Percentiles rank a stretch among this genome's conserved stretches.
Conservation (phyloP, 2,797 vertebrate species). For the Catostomus latipinnis region DNA sequence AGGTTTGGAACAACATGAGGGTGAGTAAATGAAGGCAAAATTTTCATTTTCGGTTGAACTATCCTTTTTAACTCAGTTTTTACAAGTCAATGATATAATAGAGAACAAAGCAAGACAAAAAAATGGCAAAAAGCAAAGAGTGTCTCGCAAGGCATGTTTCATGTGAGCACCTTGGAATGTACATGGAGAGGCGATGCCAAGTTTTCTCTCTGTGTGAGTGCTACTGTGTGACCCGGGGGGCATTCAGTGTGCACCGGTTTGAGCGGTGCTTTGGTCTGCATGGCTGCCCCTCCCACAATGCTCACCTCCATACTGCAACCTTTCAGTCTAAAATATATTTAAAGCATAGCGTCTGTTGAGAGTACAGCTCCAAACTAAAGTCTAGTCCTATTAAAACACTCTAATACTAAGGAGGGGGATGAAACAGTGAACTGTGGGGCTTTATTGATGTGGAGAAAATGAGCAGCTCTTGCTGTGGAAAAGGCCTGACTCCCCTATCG, state of each 20-base stretch:
- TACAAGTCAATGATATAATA: neutral
- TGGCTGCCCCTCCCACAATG: slow-evolving; percentile 55
- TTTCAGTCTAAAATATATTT: slow-evolving; percentile 62
- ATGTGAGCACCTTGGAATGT: slow-evolving; percentile 71
- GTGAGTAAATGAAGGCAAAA: no score
- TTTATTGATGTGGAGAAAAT: slow-evolving; percentile 80
- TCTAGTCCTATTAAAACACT: slow-evolving; percentile 62
- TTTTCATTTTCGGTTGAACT: no score
- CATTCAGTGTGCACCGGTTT: slow-evolving; percentile 36
- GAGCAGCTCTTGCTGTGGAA: slow-evolving; percentile 64
- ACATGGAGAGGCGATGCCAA: slow-evolving; percentile 70
- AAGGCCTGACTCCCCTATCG: slow-evolving; percentile 72
- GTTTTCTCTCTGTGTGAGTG: slow-evolving; percentile 50
- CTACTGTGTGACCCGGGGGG: slow-evolving; percentile 45
- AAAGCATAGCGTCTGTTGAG: slow-evolving; percentile 52
- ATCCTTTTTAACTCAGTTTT: no score
- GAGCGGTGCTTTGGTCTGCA: slow-evolving; percentile 54
- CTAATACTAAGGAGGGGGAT: slow-evolving; percentile 69
- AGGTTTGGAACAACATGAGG: no score
- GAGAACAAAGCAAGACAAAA: slow-evolving; percentile 44
- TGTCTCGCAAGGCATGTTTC: slow-evolving; percentile 67
- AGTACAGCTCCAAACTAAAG: slow-evolving; percentile 60
- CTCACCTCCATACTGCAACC: slow-evolving; percentile 56
- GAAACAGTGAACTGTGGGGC: slow-evolving; percentile 71
- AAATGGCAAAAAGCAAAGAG: slow-evolving; percentile 10